A percentile compares a stretch with the other conserved stretches of the same genome.
Evolutionary conservation across 2,888 invertebrate species (phyloP).

Genomic region (Lysandra coridon): DNA sequence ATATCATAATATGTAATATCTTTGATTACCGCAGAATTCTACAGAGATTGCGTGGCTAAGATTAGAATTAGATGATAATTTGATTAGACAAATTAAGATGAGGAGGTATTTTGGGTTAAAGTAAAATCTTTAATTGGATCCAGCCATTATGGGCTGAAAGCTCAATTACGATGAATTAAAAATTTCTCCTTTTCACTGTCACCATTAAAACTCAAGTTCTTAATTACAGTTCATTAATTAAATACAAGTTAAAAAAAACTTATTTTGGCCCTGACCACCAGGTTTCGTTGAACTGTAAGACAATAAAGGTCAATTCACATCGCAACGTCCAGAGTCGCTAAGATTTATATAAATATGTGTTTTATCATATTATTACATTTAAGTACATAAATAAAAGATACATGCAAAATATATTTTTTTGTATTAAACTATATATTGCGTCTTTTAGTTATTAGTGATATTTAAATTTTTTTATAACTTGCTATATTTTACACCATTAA

Average conservation of each 20-base stretch:
- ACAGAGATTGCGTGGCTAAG: neutral
- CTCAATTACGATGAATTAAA: conserved; percentile 2
- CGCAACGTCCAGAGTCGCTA: too few relatives aligned
- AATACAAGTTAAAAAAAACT: neutral
- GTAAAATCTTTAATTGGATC: conserved; percentile 2
- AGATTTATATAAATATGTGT: too few relatives aligned
- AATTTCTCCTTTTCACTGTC: neutral
- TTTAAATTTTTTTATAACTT: too few relatives aligned
- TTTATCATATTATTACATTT: too few relatives aligned
- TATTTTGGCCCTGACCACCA: neutral
- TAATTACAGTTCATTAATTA: conserved; percentile 13
- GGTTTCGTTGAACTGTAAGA: too few relatives aligned
- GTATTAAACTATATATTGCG: too few relatives aligned
- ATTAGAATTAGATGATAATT: neutral
- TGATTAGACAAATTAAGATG: neutral
- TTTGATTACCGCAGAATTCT: neutral
- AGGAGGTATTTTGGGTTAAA: neutral
- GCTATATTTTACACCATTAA: too few relatives aligned
- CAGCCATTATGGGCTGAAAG: neutral
- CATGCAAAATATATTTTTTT: too few relatives aligned
- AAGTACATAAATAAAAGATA: too few relatives aligned
- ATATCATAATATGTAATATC: neutral
- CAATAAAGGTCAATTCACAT: too few relatives aligned
- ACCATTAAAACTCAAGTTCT: conserved; percentile 1
- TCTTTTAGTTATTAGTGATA: too few relatives aligned